Conservation (phyloP, 2,113 vertebrate species). For the Clarias gariepinus region DNA sequence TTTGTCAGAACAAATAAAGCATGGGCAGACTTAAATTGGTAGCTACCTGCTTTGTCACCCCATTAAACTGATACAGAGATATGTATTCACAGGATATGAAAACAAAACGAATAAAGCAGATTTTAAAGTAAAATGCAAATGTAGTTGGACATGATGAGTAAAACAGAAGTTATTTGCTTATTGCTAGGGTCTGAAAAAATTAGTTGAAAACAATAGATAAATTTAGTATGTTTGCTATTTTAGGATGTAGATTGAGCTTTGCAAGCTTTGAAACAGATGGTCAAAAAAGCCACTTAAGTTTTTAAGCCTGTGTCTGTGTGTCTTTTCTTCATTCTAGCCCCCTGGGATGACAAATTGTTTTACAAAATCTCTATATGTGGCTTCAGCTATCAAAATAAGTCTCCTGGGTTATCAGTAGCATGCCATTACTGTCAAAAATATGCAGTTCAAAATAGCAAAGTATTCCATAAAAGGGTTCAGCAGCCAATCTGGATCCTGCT, state of each 20-base stretch:
- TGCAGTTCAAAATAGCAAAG: constrained; percentile 21
- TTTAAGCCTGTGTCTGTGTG: constrained; percentile 5
- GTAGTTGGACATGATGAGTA: background rate
- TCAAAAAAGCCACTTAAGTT: background rate
- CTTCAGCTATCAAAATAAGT: background rate
- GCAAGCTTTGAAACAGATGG: background rate
- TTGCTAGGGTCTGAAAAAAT: background rate
- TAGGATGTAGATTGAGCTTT: constrained; percentile 8
- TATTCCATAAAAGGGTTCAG: constrained; percentile 25
- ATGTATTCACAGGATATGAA: background rate
- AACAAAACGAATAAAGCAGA: background rate
- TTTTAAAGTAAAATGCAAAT: background rate
- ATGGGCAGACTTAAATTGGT: background rate
- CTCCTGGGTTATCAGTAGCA: constrained; percentile 25
- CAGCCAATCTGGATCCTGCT: constrained; percentile 20
- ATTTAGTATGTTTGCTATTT: background rate
- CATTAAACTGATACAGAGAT: background rate
- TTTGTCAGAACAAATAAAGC: background rate
- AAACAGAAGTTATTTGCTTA: background rate
- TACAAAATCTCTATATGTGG: background rate
- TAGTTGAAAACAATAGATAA: background rate
- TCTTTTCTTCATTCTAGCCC: background rate
- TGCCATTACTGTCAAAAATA: constrained; percentile 26
- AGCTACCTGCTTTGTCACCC: background rate
- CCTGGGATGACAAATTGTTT: constrained; percentile 23